A percentile compares a stretch with the other conserved stretches of the same genome.
Conservation (phyloP, 23 tunicate species). For the Ascidia mentula region DNA sequence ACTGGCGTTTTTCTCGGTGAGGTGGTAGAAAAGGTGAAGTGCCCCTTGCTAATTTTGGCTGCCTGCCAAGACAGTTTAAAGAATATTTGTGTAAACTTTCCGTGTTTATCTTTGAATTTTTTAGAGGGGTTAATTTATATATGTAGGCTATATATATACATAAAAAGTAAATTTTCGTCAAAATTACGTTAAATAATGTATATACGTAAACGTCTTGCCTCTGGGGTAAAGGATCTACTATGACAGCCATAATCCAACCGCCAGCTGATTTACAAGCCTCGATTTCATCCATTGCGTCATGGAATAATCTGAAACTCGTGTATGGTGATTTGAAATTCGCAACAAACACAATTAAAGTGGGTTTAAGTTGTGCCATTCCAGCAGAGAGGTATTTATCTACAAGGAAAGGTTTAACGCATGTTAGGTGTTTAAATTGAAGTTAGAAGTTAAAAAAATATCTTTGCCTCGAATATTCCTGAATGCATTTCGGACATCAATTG, state of each 20-base stretch:
- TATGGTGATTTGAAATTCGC: conserved; percentile 69
- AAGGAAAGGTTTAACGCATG: not conserved
- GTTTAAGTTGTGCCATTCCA: conserved; percentile 45
- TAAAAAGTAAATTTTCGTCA: too few relatives aligned
- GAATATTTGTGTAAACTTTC: not conserved
- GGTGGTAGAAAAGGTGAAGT: not conserved
- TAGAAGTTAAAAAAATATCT: too few relatives aligned
- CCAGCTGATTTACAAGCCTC: conserved; percentile 54
- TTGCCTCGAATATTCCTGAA: conserved; percentile 46
- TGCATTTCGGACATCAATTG: conserved; percentile 47
- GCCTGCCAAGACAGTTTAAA: not conserved
- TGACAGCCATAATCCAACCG: conserved; percentile 40
- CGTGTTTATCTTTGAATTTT: too few relatives aligned
- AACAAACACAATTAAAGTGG: conserved; percentile 55
- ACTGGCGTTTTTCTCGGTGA: not conserved
- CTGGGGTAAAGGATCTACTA: conserved; percentile 47
- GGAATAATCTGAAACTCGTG: conserved; percentile 52
- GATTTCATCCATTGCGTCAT: conserved; percentile 53
- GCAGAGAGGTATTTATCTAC: conserved; percentile 43
- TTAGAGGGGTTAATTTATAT: too few relatives aligned
- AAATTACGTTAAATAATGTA: too few relatives aligned
- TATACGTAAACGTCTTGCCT: conserved; percentile 19
- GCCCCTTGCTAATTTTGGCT: conserved; percentile 12
- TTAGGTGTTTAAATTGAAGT: too few relatives aligned
- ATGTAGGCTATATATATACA: too few relatives aligned